Percentiles rank a stretch among this genome's conserved stretches.
Evolutionary conservation across 2,113 vertebrate species (phyloP).

Genomic region (Aphelocoma coerulescens): DNA sequence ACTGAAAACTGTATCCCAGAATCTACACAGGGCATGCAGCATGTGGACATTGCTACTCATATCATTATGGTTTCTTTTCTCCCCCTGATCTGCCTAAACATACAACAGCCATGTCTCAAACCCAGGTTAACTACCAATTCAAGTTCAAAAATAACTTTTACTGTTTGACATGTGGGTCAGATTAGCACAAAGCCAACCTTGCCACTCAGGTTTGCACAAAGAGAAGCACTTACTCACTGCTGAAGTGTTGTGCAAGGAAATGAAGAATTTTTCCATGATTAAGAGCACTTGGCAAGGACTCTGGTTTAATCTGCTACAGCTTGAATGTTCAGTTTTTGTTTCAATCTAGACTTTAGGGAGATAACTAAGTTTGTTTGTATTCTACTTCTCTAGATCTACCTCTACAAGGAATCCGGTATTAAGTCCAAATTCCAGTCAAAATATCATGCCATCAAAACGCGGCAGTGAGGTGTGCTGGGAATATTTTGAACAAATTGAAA

Average conservation of each 20-base stretch:
- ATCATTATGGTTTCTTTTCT: not conserved
- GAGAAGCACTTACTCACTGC: not conserved
- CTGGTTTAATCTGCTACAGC: not conserved
- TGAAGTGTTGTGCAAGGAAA: not conserved
- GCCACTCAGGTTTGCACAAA: not conserved
- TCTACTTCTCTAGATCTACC: not conserved
- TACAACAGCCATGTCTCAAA: not conserved
- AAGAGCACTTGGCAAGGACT: not conserved
- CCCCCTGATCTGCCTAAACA: accelerated
- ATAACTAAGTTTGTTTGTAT: not conserved
- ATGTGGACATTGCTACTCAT: not conserved
- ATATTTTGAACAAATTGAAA: not conserved
- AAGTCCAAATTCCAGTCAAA: not conserved
- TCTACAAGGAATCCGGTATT: not conserved
- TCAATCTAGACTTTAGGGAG: not conserved
- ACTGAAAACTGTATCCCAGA: not conserved
- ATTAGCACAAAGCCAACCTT: not conserved
- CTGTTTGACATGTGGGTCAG: not conserved
- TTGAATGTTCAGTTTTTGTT: not conserved
- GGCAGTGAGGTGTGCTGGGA: not conserved
- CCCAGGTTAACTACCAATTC: not conserved
- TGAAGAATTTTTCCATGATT: not conserved
- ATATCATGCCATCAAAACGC: not conserved
- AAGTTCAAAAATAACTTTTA: not conserved
- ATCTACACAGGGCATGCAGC: not conserved